These are phyloP conservation scores for Drosophila antonietae DNA, from an alignment of 2,888 invertebrate species.

Conservation along the genomic window DNA sequence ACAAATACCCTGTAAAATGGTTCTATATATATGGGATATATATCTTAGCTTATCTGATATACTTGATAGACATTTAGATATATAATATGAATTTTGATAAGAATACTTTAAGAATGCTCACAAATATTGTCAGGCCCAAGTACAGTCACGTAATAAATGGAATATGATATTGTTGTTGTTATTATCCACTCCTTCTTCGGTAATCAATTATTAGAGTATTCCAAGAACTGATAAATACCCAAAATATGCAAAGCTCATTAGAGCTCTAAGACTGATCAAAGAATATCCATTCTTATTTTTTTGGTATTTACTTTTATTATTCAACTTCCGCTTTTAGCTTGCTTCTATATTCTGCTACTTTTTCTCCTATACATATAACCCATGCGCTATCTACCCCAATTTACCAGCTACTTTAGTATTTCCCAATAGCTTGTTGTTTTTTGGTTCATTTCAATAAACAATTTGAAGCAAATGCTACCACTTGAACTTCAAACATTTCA, in stretches of 20 bases:
- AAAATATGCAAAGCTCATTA: background rate
- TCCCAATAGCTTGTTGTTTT: background rate
- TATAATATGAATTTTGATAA: too few species aligned
- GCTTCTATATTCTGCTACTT: background rate
- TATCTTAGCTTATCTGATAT: too few species aligned
- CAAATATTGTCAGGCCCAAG: too few species aligned
- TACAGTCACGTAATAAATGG: too few species aligned
- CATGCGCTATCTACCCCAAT: background rate
- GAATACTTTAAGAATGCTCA: too few species aligned
- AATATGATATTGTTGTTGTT: background rate
- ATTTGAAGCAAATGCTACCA: conserved; percentile 13
- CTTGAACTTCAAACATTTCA: conserved; percentile 41
- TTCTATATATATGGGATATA: background rate
- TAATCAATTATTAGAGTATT: background rate
- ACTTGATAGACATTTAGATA: too few species aligned
- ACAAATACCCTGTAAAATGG: background rate
- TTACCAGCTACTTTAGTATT: conserved; percentile 5
- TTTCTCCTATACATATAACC: background rate
- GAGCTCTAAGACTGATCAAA: too few species aligned
- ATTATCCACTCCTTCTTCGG: background rate
- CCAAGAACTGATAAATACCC: background rate
- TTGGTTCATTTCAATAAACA: background rate
- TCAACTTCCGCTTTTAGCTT: background rate
- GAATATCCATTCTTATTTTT: too few species aligned
- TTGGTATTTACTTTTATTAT: too few species aligned